Percentiles rank a stretch among this genome's conserved stretches.
Conservation (phyloP, 2,113 vertebrate species). For the Lampris megalopsis region DNA sequence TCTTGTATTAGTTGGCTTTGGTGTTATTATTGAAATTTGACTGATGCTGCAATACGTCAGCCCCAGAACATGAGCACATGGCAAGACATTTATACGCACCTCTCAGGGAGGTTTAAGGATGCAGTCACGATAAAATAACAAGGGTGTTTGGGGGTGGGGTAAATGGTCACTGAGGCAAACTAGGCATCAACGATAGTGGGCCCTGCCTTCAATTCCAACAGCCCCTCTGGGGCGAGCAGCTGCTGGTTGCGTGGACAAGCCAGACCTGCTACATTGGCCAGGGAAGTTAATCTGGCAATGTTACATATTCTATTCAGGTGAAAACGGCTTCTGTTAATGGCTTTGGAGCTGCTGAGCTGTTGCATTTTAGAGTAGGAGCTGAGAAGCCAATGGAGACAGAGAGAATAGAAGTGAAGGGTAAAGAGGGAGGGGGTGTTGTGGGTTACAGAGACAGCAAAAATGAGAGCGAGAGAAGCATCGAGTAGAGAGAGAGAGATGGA, state of each 20-base stretch:
- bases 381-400: conserved; percentile 51
- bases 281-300: conserved; percentile 41
- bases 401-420: conserved; percentile 41
- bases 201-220: background rate
- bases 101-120: background rate
- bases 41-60: background rate
- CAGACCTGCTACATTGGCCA: conserved; percentile 40
- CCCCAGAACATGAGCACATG: too few relatives aligned
- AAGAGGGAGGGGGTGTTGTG: background rate
- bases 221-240: conserved; percentile 10
- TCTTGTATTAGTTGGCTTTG: too few relatives aligned
- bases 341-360: conserved; percentile 77
- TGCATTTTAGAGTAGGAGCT: conserved; percentile 70
- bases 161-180: conserved; percentile 7
- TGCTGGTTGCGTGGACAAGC: conserved; percentile 33
- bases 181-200: conserved; percentile 9
- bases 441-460: conserved; percentile 64
- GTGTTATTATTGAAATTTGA: background rate
- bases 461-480: conserved; percentile 39
- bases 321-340: conserved; percentile 71
- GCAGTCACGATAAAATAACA: too few relatives aligned
- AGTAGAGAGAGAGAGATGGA: background rate
- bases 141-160: too few relatives aligned
- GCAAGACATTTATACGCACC: background rate
- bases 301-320: conserved; percentile 54